These are phyloP conservation scores for Drosophila barbarae DNA, from an alignment of 2,888 invertebrate species.

Conservation along the genomic window DNA sequence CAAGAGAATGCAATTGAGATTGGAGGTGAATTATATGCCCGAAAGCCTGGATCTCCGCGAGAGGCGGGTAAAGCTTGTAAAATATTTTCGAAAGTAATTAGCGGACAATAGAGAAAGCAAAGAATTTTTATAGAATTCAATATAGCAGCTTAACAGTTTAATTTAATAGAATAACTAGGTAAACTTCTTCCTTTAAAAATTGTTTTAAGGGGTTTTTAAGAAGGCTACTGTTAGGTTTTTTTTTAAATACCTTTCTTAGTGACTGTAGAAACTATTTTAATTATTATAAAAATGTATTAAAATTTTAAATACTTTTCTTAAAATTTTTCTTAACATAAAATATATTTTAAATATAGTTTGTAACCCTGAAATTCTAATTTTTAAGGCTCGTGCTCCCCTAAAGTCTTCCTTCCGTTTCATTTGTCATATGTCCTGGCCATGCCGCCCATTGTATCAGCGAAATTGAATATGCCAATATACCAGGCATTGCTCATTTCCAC, in stretches of 20 bases:
- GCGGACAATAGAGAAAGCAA: neutral
- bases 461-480: slow-evolving; percentile 45
- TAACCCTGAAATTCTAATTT: slow-evolving; percentile 1
- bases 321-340: no score
- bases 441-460: slow-evolving; percentile 31
- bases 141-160: neutral
- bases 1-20: slow-evolving; percentile 51
- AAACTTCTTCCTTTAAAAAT: neutral
- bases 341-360: no score
- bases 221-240: no score
- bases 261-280: neutral
- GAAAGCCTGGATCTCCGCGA: neutral
- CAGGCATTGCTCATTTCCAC: slow-evolving; percentile 42
- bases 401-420: slow-evolving; percentile 14
- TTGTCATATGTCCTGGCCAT: slow-evolving; percentile 17
- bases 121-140: neutral
- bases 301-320: no score
- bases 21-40: slow-evolving; percentile 29
- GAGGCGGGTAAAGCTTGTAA: neutral
- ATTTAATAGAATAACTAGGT: no score
- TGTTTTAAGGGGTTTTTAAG: no score
- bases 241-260: neutral
- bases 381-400: neutral
- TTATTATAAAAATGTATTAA: no score
- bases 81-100: slow-evolving; percentile 13